A percentile compares a stretch with the other conserved stretches of the same genome.
Conservation (phyloP, 2,113 vertebrate genomes). For the Opisthocomus hoazin region DNA sequence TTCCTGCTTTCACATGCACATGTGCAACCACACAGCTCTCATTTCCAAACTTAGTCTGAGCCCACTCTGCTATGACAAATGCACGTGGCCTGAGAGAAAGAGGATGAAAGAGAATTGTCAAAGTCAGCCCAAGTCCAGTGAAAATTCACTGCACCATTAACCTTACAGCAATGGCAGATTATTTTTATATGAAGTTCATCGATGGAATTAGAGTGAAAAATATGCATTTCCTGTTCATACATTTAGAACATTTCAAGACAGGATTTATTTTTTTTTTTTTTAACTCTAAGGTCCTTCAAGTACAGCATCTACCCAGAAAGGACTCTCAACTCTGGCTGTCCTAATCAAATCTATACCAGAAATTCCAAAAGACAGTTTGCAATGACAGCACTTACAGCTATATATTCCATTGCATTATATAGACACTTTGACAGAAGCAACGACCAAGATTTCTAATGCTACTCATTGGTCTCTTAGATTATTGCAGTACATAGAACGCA, state of each 20-base stretch:
- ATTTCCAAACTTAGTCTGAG: not conserved
- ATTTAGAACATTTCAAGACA: not conserved
- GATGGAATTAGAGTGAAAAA: constrained; percentile 20
- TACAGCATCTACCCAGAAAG: not conserved
- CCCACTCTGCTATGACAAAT: not conserved
- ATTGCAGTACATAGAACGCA: accelerated
- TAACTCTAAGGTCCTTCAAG: not conserved
- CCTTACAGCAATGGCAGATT: not conserved
- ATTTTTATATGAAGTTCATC: constrained; percentile 11
- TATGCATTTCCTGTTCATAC: not conserved
- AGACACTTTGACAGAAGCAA: not conserved
- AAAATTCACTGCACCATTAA: not conserved
- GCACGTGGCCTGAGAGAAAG: not conserved
- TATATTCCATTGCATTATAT: not conserved
- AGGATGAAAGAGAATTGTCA: not conserved
- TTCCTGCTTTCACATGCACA: not conserved
- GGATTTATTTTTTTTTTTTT: not conserved
- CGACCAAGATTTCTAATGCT: not conserved
- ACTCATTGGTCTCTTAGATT: not conserved
- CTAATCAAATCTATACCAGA: constrained; percentile 5
- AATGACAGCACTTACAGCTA: not conserved
- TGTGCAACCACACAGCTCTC: not conserved
- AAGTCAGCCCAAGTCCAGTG: not conserved
- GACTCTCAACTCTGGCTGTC: not conserved
- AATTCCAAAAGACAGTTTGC: constrained; percentile 17